These are phyloP conservation scores for Steinernema hermaphroditum DNA, from an alignment of 2,888 invertebrate species.

Conservation along the genomic window DNA sequence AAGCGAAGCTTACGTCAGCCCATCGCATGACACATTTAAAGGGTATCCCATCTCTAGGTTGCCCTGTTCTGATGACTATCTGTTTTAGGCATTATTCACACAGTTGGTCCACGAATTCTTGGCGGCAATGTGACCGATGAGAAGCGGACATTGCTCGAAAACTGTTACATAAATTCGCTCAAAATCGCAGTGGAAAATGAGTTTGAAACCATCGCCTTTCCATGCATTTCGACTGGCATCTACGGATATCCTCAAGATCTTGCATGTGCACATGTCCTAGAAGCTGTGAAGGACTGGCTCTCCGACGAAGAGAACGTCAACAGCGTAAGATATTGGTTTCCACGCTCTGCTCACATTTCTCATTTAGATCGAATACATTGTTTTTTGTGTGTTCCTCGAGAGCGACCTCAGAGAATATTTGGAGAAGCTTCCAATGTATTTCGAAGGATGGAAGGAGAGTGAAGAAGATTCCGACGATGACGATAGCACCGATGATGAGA, in stretches of 20 bases:
- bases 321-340: neutral
- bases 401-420: constrained; percentile 6
- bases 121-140: constrained; percentile 71
- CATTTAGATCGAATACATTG: constrained; percentile 7
- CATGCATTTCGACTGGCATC: constrained; percentile 86
- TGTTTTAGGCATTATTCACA: constrained; percentile 88
- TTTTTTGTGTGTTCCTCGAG: constrained; percentile 20
- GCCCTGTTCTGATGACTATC: no score
- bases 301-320: constrained; percentile 20
- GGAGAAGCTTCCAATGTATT: constrained; percentile 3
- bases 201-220: constrained; percentile 77
- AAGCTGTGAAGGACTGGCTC: constrained; percentile 8
- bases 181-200: constrained; percentile 69
- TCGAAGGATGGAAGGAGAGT: constrained; percentile 20
- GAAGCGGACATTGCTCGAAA: constrained; percentile 73
- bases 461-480: no score
- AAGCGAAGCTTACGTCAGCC: constrained; percentile 81
- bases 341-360: no score
- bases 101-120: constrained; percentile 78
- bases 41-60: no score
- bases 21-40: constrained; percentile 70
- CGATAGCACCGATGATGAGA: no score
- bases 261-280: constrained; percentile 69
- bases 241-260: constrained; percentile 81
- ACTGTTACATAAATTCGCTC: constrained; percentile 77